phyloP scores from a whole-genome alignment of 30 jellyfish, hydroid and myxozoan species.

The Catostylus mosaicus region DNA sequence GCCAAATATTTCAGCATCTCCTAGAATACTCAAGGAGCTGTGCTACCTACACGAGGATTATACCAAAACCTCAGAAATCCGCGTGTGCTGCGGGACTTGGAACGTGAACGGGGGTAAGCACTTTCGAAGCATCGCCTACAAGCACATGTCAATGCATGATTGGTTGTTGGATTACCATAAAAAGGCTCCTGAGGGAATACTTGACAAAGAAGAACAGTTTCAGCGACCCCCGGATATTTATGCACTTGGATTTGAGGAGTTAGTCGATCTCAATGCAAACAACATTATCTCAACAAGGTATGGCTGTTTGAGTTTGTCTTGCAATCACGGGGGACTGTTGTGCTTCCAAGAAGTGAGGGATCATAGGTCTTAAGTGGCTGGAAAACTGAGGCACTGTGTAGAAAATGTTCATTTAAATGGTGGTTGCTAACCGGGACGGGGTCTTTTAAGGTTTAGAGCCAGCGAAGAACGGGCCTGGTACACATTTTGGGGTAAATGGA shows the following conservation, averaged over 20 bases:
- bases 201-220: constrained; percentile 77
- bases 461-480: too few species aligned
- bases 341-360: too few species aligned
- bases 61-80: constrained; percentile 70
- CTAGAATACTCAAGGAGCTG: constrained; percentile 80
- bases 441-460: too few species aligned
- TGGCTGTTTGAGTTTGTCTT: background rate
- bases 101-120: constrained; percentile 99
- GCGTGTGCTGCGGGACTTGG: constrained; percentile 99
- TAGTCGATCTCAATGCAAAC: constrained; percentile 91
- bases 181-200: constrained; percentile 89
- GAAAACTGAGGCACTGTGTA: too few species aligned
- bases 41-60: constrained; percentile 74
- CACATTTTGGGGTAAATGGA: too few species aligned
- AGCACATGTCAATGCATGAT: constrained; percentile 98
- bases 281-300: constrained; percentile 96
- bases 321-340: too few species aligned
- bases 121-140: constrained; percentile 98
- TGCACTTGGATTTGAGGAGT: constrained; percentile 97
- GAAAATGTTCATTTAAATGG: too few species aligned
- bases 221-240: constrained; percentile 81
- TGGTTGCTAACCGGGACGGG: too few species aligned
- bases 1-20: constrained; percentile 69
- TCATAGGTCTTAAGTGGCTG: too few species aligned
- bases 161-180: constrained; percentile 88